Conservation (phyloP, 1,140 invertebrate genomes). For the Steinernema khuongi region DNA sequence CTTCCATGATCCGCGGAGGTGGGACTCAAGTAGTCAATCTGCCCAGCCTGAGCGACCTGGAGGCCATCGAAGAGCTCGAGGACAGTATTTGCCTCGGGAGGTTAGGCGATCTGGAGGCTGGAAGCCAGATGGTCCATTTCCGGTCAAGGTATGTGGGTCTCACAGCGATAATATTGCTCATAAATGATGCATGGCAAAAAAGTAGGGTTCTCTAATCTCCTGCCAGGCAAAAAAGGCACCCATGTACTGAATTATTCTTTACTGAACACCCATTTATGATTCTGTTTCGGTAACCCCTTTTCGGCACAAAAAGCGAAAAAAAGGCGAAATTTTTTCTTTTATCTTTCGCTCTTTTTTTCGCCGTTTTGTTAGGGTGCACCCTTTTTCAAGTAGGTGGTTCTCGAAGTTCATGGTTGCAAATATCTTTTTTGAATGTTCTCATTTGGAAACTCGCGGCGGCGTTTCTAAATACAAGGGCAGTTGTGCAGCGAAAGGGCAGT, state of each 20-base stretch:
- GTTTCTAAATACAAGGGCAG: too few species aligned
- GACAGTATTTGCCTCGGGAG: slow-evolving; percentile 30
- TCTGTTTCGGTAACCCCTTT: too few species aligned
- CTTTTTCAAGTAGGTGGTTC: neutral
- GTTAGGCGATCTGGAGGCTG: slow-evolving; percentile 10
- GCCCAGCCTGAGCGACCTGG: slow-evolving; percentile 31
- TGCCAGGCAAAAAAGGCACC: too few species aligned
- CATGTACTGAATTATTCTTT: too few species aligned
- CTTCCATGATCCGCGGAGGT: neutral
- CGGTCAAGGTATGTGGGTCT: slow-evolving; percentile 37
- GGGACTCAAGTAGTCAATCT: neutral
- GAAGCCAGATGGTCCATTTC: slow-evolving; percentile 39
- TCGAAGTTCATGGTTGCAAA: neutral
- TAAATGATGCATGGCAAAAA: too few species aligned
- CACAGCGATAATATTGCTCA: too few species aligned
- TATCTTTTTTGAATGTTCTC: neutral
- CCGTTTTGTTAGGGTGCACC: too few species aligned
- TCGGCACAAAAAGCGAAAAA: too few species aligned
- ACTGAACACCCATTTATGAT: too few species aligned
- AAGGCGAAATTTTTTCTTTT: neutral
- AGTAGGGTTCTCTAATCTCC: too few species aligned
- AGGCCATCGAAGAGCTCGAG: slow-evolving; percentile 47
- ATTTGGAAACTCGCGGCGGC: neutral
- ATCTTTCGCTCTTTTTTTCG: neutral
- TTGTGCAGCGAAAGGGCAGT: too few species aligned